Evolutionary conservation across 2,888 invertebrate genomes (phyloP).

Genomic region (Parelbella ahira): DNA sequence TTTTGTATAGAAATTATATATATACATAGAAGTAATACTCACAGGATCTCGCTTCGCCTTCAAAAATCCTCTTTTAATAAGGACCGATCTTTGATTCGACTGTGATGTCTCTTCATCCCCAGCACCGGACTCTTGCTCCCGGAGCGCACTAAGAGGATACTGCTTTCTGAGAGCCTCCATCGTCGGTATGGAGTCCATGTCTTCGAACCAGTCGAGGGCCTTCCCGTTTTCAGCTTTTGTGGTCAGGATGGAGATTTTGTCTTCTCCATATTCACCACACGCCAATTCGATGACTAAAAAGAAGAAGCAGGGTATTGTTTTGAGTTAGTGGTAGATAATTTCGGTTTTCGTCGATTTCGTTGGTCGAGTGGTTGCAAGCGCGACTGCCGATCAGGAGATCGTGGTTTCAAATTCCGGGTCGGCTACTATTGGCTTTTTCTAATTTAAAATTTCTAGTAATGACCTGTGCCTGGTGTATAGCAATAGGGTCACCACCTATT

Average conservation of each 20-base stretch:
- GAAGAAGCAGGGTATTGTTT: background rate
- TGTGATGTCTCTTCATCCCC: constrained; percentile 85
- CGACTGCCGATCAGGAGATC: no score
- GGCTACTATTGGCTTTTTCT: no score
- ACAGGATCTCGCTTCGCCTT: constrained; percentile 88
- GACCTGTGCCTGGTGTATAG: no score
- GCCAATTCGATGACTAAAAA: constrained; percentile 93
- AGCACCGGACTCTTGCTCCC: constrained; percentile 58
- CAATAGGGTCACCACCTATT: no score
- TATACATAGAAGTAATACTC: no score
- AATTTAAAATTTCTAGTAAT: no score
- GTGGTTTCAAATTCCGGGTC: no score
- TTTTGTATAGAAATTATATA: no score
- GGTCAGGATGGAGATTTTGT: constrained; percentile 85
- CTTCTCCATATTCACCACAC: constrained; percentile 93
- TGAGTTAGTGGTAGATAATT: no score
- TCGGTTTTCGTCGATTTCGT: no score
- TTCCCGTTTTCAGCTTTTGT: constrained; percentile 86
- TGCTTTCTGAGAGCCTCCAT: constrained; percentile 80
- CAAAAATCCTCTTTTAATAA: constrained; percentile 85
- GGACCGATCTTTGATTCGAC: constrained; percentile 85
- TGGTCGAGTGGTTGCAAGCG: no score
- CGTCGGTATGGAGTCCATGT: constrained; percentile 76
- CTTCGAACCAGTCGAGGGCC: constrained; percentile 84
- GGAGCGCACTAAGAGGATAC: constrained; percentile 72